Percentiles rank a stretch among this genome's conserved stretches.
phyloP scores from a whole-genome alignment of 2,113 vertebrate genomes.

The Gallinago paraguaiae region DNA sequence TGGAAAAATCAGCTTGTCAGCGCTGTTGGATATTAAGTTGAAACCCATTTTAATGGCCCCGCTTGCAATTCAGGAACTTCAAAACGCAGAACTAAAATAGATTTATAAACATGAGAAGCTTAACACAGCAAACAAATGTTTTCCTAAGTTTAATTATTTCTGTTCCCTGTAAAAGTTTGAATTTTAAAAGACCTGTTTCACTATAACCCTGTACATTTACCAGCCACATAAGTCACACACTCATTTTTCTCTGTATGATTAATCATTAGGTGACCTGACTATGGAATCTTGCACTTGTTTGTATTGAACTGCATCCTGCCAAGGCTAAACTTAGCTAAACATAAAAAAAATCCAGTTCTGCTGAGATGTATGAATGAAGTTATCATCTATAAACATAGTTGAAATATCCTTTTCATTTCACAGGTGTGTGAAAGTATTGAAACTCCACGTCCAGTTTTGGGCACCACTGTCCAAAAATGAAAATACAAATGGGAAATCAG shows the following conservation, averaged over 20 bases:
- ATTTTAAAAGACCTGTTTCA: not conserved
- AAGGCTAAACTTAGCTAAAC: not conserved
- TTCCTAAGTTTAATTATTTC: not conserved
- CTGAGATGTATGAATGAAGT: not conserved
- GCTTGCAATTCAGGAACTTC: not conserved
- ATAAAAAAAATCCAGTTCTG: not conserved
- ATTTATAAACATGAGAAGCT: not conserved
- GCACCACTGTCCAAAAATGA: not conserved
- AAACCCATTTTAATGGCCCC: not conserved
- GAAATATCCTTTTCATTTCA: not conserved
- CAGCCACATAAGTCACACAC: not conserved
- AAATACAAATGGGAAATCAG: not conserved
- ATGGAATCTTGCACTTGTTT: not conserved
- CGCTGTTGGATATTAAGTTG: not conserved
- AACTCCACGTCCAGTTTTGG: not conserved
- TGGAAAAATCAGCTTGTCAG: not conserved
- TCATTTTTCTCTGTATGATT: not conserved
- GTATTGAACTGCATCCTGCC: not conserved
- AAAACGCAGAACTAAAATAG: fast-evolving
- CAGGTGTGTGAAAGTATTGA: not conserved
- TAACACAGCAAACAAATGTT: not conserved
- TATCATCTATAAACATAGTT: fast-evolving
- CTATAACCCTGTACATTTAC: not conserved
- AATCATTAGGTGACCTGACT: not conserved
- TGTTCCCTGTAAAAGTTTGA: not conserved